phyloP scores from a whole-genome alignment of 1,140 invertebrate species.

The Diprion similis region DNA sequence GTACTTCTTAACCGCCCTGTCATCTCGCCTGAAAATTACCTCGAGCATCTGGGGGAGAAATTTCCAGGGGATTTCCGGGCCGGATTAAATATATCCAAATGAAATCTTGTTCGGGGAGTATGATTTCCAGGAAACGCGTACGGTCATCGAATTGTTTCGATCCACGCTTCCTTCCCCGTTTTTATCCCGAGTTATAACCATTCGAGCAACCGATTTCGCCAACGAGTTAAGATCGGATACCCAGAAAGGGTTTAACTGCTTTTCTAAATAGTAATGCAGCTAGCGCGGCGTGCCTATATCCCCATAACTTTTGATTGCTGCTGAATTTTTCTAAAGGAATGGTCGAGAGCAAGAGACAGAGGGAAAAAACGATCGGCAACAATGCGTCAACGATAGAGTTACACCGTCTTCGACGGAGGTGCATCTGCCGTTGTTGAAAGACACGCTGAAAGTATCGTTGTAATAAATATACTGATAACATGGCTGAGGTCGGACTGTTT shows the following conservation, averaged over 20 bases:
- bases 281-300: neutral
- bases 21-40: neutral
- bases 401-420: too few species aligned
- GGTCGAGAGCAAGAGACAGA: too few species aligned
- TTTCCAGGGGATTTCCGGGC: too few species aligned
- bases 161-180: neutral
- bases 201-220: neutral
- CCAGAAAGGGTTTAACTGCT: slow-evolving; percentile 7
- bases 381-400: too few species aligned
- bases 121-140: neutral
- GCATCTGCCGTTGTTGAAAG: too few species aligned
- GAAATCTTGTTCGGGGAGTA: neutral
- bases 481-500: neutral
- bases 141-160: neutral
- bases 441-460: too few species aligned
- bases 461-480: too few species aligned
- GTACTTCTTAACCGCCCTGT: neutral
- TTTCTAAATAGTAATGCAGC: neutral
- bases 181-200: neutral
- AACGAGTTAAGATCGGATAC: neutral
- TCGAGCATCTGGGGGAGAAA: too few species aligned
- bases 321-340: neutral
- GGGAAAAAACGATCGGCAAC: too few species aligned
- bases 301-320: slow-evolving; percentile 1
- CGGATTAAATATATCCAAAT: neutral